Conservation (phyloP, 1,140 invertebrate species). For the Zeugodacus cucurbitae region DNA sequence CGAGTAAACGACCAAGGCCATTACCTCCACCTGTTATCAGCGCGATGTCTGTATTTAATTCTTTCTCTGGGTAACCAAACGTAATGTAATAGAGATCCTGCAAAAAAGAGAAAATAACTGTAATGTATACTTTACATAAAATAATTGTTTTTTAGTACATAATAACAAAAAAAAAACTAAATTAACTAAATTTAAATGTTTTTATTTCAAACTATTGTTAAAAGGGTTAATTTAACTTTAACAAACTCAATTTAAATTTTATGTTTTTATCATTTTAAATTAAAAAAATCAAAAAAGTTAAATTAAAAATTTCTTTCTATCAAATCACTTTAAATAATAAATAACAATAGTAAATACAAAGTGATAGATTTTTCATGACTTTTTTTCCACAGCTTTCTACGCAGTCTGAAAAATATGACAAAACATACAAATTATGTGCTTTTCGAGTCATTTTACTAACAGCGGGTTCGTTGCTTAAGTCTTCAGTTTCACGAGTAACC, state of each 20-base stretch:
- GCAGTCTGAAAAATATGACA: too few species aligned
- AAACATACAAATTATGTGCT: too few species aligned
- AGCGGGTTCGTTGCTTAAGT: conserved; percentile 35
- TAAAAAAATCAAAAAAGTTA: too few species aligned
- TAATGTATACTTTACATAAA: background rate
- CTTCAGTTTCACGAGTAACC: background rate
- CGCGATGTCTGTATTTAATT: conserved; percentile 79
- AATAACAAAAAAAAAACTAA: background rate
- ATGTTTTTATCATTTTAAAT: too few species aligned
- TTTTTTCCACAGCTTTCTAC: too few species aligned
- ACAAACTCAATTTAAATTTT: too few species aligned
- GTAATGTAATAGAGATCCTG: conserved; percentile 68
- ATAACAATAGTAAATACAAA: too few species aligned
- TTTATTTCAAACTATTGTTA: background rate
- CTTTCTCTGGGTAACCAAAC: conserved; percentile 69
- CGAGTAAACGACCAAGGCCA: conserved; percentile 88
- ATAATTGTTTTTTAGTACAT: background rate
- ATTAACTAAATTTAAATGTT: background rate
- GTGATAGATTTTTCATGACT: too few species aligned
- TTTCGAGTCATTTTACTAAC: too few species aligned
- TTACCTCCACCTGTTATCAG: conserved; percentile 90
- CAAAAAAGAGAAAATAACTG: conserved; percentile 47
- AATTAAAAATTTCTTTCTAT: too few species aligned
- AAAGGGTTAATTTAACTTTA: too few species aligned
- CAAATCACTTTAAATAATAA: too few species aligned